These are phyloP conservation scores for Heptranchias perlo DNA, from an alignment of 2,113 vertebrate genomes.

Conservation along the genomic window DNA sequence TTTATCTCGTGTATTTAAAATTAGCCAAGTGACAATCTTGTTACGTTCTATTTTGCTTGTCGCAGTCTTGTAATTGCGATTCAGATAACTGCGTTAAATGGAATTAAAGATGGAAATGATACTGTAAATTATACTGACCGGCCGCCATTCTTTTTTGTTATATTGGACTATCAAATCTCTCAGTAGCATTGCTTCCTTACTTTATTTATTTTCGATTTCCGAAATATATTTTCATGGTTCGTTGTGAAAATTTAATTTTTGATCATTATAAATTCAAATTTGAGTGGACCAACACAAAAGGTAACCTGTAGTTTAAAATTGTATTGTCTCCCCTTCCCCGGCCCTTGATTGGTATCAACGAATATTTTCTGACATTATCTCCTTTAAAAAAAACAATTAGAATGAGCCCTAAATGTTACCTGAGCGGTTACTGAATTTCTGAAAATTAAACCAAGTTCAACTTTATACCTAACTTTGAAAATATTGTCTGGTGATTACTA, in stretches of 20 bases:
- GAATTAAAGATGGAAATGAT: neutral
- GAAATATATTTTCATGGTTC: neutral
- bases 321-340: neutral
- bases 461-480: neutral
- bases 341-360: too few relatives aligned
- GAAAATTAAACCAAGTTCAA: neutral
- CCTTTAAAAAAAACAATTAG: neutral
- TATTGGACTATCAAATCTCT: neutral
- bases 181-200: neutral
- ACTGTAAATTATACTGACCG: neutral
- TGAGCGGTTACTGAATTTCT: neutral
- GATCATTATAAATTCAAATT: too few relatives aligned
- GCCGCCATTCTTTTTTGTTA: neutral
- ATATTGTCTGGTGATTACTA: neutral
- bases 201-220: neutral
- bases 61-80: neutral
- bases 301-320: neutral
- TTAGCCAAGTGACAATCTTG: too few relatives aligned
- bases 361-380: neutral
- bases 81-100: neutral
- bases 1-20: neutral
- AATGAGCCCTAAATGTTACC: neutral
- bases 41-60: neutral
- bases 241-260: neutral
- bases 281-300: neutral